Conservation (phyloP, 2,113 vertebrate species). For the Pterocles gutturalis region DNA sequence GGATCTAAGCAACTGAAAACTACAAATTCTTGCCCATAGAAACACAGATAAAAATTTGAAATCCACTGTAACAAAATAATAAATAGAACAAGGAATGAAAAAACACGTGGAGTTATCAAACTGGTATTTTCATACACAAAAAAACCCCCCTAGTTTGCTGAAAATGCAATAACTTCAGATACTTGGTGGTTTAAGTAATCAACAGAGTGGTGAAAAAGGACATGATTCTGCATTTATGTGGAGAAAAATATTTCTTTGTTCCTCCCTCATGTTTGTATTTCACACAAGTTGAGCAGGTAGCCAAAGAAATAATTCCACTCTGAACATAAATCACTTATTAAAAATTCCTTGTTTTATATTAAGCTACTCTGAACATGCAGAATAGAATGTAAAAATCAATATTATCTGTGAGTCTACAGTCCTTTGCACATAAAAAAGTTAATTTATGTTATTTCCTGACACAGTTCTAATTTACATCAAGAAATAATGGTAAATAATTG, state of each 20-base stretch:
- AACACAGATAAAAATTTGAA: conserved; percentile 13
- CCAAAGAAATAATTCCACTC: neutral
- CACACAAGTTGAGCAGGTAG: neutral
- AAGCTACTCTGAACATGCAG: neutral
- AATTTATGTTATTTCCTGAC: neutral
- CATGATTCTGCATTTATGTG: neutral
- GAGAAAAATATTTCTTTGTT: neutral
- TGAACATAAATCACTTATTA: neutral
- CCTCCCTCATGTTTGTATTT: neutral
- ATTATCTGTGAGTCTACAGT: neutral
- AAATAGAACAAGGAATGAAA: conserved; percentile 27
- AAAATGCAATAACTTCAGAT: neutral
- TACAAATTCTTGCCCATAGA: conserved; percentile 24
- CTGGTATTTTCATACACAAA: conserved; percentile 19
- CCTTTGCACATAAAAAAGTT: neutral
- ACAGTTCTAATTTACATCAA: neutral
- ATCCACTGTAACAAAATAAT: neutral
- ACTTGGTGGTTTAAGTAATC: conserved; percentile 23
- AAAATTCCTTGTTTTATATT: neutral
- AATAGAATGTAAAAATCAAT: neutral
- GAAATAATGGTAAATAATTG: neutral
- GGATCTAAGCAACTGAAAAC: conserved; percentile 45
- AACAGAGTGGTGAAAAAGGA: neutral
- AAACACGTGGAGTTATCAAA: neutral
- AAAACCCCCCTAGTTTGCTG: neutral